A percentile compares a stretch with the other conserved stretches of the same genome.
phyloP scores from a whole-genome alignment of 2,113 vertebrate genomes.

The Acanthochromis polyacanthus region DNA sequence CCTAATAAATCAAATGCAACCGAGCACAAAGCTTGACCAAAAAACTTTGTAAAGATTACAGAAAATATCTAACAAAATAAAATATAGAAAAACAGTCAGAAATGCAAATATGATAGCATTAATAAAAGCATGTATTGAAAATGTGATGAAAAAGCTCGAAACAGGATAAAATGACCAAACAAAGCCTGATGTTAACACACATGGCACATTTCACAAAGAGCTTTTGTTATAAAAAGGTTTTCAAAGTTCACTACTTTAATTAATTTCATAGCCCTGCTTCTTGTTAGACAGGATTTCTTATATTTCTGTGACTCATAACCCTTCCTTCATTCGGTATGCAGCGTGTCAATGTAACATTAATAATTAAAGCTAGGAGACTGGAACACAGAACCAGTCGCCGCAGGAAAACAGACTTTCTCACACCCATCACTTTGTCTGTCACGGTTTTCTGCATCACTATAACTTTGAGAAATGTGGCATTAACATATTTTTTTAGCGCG shows the following conservation, averaged over 20 bases:
- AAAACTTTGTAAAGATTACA: not conserved
- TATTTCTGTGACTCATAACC: slow-evolving; percentile 62
- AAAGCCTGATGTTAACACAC: not conserved
- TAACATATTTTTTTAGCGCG: slow-evolving; percentile 17
- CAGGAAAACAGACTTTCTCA: slow-evolving; percentile 55
- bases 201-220: slow-evolving; percentile 1
- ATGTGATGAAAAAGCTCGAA: too few relatives aligned
- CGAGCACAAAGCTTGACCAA: not conserved
- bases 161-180: not conserved
- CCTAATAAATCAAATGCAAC: not conserved
- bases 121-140: too few relatives aligned
- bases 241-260: slow-evolving; percentile 50
- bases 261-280: slow-evolving; percentile 36
- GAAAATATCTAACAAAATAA: not conserved
- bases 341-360: slow-evolving; percentile 71
- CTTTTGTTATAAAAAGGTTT: slow-evolving; percentile 27
- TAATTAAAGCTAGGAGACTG: slow-evolving; percentile 70
- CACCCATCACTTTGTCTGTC: slow-evolving; percentile 25
- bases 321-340: slow-evolving; percentile 57
- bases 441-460: slow-evolving; percentile 11
- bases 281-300: slow-evolving; percentile 45
- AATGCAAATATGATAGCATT: too few relatives aligned
- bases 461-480: slow-evolving; percentile 6
- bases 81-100: not conserved
- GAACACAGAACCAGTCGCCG: slow-evolving; percentile 50